These are phyloP conservation scores for Epinephelus coioides DNA, from an alignment of 2,797 vertebrate species.

Conservation along the genomic window DNA sequence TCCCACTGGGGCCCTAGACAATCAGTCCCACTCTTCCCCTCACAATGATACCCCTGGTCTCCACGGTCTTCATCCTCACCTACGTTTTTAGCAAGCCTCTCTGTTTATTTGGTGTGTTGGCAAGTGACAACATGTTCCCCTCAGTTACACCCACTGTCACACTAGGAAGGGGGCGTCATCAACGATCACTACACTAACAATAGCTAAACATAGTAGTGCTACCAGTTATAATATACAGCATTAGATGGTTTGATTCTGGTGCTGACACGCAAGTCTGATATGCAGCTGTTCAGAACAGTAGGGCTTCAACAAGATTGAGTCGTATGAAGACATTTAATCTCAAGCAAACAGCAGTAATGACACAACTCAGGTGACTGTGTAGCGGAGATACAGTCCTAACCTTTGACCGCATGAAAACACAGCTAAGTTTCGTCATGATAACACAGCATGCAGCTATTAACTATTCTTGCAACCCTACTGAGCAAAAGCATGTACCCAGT, in stretches of 20 bases:
- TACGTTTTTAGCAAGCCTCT: neutral
- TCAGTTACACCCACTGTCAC: conserved; percentile 15
- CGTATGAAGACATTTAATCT: neutral
- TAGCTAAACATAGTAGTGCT: neutral
- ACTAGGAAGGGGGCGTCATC: neutral
- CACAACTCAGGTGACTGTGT: neutral
- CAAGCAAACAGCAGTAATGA: conserved; percentile 11
- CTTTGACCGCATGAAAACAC: conserved; percentile 53
- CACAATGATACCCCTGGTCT: too few species aligned
- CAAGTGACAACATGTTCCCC: neutral
- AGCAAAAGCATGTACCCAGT: too few species aligned
- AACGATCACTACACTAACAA: neutral
- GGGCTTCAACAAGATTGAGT: neutral
- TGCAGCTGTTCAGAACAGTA: neutral
- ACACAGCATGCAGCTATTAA: neutral
- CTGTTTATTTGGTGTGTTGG: conserved; percentile 27
- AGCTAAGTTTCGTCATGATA: neutral
- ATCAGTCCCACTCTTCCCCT: too few species aligned
- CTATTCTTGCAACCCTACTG: neutral
- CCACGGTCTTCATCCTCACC: neutral
- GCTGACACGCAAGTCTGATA: neutral
- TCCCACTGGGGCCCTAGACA: too few species aligned
- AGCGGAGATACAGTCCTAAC: conserved; percentile 18
- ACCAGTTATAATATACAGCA: neutral
- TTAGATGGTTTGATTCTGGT: neutral